These are phyloP conservation scores for Grammomys surdaster DNA, from an alignment of 2,113 vertebrate genomes.

Conservation along the genomic window DNA sequence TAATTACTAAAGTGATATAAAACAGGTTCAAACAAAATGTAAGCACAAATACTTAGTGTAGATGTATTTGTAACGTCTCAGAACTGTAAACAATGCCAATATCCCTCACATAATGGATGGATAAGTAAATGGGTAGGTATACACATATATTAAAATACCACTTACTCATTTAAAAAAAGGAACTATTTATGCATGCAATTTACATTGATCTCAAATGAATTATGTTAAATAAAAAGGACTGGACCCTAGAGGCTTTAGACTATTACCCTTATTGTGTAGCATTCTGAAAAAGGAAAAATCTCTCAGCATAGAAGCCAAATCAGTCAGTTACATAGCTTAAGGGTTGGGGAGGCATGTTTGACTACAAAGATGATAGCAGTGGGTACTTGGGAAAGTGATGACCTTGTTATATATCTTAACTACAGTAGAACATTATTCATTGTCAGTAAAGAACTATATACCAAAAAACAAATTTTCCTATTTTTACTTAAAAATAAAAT, in stretches of 20 bases:
- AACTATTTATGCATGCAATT: neutral
- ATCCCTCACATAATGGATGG: neutral
- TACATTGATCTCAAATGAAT: neutral
- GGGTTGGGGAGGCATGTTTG: neutral
- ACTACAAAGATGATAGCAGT: neutral
- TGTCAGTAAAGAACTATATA: neutral
- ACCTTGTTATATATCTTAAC: neutral
- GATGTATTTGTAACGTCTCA: neutral
- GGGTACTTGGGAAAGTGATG: neutral
- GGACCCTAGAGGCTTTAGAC: neutral
- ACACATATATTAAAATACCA: neutral
- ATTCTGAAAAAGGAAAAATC: neutral
- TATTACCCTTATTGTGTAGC: neutral
- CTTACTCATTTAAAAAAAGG: neutral
- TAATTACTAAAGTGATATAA: conserved; percentile 11
- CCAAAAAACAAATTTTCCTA: conserved; percentile 1
- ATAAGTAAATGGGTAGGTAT: neutral
- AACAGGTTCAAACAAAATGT: neutral
- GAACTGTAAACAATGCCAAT: neutral
- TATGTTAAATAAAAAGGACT: neutral
- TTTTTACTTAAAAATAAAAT: conserved; percentile 28
- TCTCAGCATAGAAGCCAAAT: neutral
- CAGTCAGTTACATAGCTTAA: neutral
- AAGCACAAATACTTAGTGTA: neutral
- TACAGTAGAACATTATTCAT: neutral